A percentile compares a stretch with the other conserved stretches of the same genome.
These are phyloP conservation scores for Aphelocoma californica DNA, from an alignment of 2,797 vertebrate genomes.

Conservation along the genomic window DNA sequence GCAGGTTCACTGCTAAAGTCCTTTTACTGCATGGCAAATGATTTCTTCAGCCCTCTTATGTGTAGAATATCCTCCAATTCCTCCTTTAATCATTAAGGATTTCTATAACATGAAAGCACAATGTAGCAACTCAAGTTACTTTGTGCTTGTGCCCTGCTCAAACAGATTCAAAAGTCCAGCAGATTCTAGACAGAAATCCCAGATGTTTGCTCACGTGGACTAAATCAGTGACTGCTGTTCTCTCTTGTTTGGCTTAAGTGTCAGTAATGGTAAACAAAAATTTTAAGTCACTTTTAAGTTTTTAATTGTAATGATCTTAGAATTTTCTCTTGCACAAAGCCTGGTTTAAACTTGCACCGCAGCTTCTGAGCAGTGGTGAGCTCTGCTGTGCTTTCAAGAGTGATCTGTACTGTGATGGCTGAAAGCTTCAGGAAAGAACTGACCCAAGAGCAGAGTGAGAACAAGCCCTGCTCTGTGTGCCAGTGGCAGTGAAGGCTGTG, in stretches of 20 bases:
- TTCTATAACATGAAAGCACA: neutral
- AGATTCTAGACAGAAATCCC: neutral
- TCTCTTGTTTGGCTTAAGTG: neutral
- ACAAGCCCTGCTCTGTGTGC: neutral
- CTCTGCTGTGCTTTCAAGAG: neutral
- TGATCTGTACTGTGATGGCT: too few relatives aligned
- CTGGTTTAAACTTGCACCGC: neutral
- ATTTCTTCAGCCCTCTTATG: neutral
- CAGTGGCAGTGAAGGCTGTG: neutral
- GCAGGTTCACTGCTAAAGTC: neutral
- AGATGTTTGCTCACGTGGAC: neutral
- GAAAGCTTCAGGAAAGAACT: neutral
- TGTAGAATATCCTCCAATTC: neutral
- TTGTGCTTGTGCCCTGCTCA: neutral
- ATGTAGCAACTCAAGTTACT: neutral
- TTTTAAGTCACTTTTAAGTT: neutral
- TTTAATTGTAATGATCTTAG: neutral
- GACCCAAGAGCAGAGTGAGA: accelerated
- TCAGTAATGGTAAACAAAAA: neutral
- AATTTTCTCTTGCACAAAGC: too few relatives aligned
- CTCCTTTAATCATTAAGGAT: neutral
- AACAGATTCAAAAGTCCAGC: neutral
- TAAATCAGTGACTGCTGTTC: accelerated
- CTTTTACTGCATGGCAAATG: neutral
- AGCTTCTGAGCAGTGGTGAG: neutral